Evolutionary conservation across 2,797 vertebrate genomes (phyloP).

Genomic region (Leucoraja ocellata): DNA sequence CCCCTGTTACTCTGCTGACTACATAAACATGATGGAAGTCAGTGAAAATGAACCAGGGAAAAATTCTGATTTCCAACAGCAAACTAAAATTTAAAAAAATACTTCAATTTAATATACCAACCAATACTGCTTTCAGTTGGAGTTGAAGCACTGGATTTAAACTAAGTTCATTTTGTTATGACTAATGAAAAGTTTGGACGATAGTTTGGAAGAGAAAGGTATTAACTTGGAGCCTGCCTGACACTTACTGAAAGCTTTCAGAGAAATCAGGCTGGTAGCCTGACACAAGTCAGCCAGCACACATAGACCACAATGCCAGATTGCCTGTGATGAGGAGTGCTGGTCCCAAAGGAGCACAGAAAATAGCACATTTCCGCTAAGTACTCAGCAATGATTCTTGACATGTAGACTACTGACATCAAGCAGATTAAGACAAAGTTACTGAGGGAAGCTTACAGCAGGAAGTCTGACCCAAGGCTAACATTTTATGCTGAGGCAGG

Average conservation of each 20-base stretch:
- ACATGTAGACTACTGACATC: constrained; percentile 16
- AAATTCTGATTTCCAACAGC: background rate
- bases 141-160: background rate
- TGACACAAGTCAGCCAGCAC: background rate
- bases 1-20: background rate
- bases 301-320: background rate
- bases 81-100: background rate
- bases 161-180: background rate
- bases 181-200: background rate
- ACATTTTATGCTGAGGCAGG: constrained; percentile 44
- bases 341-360: constrained; percentile 26
- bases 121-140: background rate
- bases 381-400: constrained; percentile 16
- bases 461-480: constrained; percentile 49
- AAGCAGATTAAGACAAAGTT: constrained; percentile 34
- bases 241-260: background rate
- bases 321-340: background rate
- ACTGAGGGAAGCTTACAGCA: constrained; percentile 50
- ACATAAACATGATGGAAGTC: background rate
- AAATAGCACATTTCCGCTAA: constrained; percentile 19
- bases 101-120: background rate
- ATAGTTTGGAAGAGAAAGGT: background rate
- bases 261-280: background rate
- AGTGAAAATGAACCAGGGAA: background rate
- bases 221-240: background rate